These are phyloP conservation scores for Acanthosepion lycidas DNA, from an alignment of 2,888 invertebrate genomes.

Conservation along the genomic window DNA sequence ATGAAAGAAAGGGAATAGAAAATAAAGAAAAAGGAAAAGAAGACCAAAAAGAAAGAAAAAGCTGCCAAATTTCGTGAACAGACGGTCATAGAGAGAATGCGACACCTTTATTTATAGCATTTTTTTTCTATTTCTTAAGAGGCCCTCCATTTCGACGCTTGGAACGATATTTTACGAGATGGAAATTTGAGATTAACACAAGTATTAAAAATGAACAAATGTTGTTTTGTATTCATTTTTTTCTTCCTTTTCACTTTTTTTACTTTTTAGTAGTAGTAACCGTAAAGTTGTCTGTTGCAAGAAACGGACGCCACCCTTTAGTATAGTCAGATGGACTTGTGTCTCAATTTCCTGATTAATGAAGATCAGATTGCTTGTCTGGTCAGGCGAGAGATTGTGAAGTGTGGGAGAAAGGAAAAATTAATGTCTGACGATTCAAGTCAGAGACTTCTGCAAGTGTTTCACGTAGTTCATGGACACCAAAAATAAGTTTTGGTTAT, in stretches of 20 bases:
- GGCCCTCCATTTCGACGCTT: constrained; percentile 33
- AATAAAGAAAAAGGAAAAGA: background rate
- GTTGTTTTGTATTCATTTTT: background rate
- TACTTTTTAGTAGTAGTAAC: background rate
- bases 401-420: too few relatives aligned
- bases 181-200: background rate
- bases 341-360: constrained; percentile 33
- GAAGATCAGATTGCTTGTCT: background rate
- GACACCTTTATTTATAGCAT: background rate
- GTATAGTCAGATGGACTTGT: constrained; percentile 33
- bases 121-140: background rate
- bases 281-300: constrained; percentile 6
- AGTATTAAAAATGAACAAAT: constrained; percentile 1
- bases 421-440: too few relatives aligned
- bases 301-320: constrained; percentile 33
- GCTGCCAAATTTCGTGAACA: background rate
- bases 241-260: background rate
- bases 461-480: too few relatives aligned
- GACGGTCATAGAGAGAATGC: background rate
- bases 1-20: too few relatives aligned
- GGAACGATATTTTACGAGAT: constrained; percentile 33
- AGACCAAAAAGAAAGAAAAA: background rate
- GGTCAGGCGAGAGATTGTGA: background rate
- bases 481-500: too few relatives aligned
- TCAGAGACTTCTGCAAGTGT: too few relatives aligned